phyloP scores from a whole-genome alignment of 2,888 invertebrate genomes.

The Ochropleura plecta region DNA sequence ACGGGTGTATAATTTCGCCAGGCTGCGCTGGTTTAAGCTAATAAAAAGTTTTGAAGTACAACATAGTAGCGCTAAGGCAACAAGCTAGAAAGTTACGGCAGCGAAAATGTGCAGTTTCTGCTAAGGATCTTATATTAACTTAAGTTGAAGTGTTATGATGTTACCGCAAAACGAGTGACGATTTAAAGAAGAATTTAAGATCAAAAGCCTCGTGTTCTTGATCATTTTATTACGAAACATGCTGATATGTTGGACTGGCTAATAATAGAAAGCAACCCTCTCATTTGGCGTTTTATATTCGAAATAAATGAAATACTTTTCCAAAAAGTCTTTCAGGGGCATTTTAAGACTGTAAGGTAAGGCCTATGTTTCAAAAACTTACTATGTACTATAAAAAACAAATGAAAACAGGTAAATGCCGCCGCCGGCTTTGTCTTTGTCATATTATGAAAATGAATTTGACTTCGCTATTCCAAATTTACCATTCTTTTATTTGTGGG shows the following conservation, averaged over 20 bases:
- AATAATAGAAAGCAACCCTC: background rate
- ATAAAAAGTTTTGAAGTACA: constrained; percentile 23
- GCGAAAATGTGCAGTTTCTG: constrained; percentile 15
- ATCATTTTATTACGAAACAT: constrained; percentile 12
- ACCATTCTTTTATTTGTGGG: background rate
- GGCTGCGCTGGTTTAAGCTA: constrained; percentile 23
- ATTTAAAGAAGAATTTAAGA: constrained; percentile 15
- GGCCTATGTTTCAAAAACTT: background rate
- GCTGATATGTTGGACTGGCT: constrained; percentile 1
- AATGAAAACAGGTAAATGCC: background rate
- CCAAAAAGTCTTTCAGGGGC: background rate
- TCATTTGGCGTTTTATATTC: background rate
- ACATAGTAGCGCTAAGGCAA: constrained; percentile 20
- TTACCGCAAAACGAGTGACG: background rate
- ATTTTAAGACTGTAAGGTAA: background rate
- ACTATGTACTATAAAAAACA: background rate
- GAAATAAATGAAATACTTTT: background rate
- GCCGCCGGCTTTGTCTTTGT: background rate
- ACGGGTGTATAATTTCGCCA: constrained; percentile 48
- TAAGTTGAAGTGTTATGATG: constrained; percentile 7
- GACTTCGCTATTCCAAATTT: background rate
- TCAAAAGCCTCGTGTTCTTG: background rate
- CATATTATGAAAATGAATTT: background rate
- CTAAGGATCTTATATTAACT: constrained; percentile 9
- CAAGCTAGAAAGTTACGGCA: constrained; percentile 25